Base-by-base conservation (phyloP, 1,140 invertebrate species). In the Maconellicoccus hirsutus region DNA sequence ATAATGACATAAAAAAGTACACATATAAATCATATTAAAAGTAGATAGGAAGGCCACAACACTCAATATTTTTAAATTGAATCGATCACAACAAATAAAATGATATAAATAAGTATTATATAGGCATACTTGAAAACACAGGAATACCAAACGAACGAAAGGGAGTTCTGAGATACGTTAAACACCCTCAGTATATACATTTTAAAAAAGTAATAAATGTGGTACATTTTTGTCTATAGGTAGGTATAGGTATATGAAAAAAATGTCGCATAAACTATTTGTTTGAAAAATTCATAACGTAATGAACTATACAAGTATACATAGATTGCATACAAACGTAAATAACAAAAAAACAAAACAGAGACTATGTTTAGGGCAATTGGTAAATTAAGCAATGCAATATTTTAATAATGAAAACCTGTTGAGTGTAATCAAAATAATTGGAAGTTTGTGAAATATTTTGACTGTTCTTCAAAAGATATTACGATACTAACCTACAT, bases 1-100 rank as follows among this genome's bases (percentile, higher is more conserved):
- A 52, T 52, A 4, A 52, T 16, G 4, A 52, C 6, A 52, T 8
- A 52, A 52, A 16, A 52, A 52, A 52, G n/a, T 52, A 52, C 6
- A 38, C 14, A 38, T 38, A 38, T 38, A 38, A n/a, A n/a, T n/a
- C n/a, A n/a, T 52, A 19, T 52, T 16, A 52, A 52, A 52, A 52
- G n/a, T 52, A 52, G 42, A 52, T 52, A 52, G 42, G 42, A 52
- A 52, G 42, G 42, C 42, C 42, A 52, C 42, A 52, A 52, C 42
- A 52, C 42, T 16, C 10, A 52, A 52, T 52, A 52, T 52, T 33
- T 52, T 52, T 19, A 52, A 52, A 52, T 52, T 52, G n/a, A 3
- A 8, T 52, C n/a, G 42, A 52, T 52, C 42, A 52, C 42, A 52
- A 38, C 33, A 38, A 38, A 16, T 16, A 16, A 4, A 19, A 52